Conservation (phyloP, 1,140 invertebrate species). For the Drosophila watanabei region DNA sequence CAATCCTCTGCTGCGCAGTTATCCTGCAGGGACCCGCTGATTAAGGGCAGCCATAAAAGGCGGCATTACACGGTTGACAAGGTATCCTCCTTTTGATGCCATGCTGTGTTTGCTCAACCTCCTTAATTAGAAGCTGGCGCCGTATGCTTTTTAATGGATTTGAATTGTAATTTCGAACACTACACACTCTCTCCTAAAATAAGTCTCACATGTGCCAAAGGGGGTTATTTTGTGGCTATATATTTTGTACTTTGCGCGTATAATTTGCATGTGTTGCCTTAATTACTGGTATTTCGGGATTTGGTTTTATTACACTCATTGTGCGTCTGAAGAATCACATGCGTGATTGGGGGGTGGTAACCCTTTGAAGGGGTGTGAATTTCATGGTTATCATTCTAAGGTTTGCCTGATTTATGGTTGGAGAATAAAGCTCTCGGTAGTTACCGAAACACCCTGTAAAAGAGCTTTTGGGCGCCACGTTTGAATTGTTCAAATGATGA, state of each 20-base stretch:
- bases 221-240: conserved; percentile 62
- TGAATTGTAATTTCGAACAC: conserved; percentile 46
- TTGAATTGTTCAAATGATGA: neutral
- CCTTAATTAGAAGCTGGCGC: conserved; percentile 61
- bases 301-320: conserved; percentile 19
- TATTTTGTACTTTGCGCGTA: conserved; percentile 47
- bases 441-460: conserved; percentile 7
- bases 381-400: neutral
- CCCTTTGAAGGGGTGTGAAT: conserved; percentile 2
- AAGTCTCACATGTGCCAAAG: conserved; percentile 57
- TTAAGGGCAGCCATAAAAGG: conserved; percentile 52
- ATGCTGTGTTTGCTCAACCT: conserved; percentile 22
- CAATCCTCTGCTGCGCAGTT: conserved; percentile 7
- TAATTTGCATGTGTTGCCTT: conserved; percentile 42
- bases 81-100: neutral
- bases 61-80: conserved; percentile 1
- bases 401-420: conserved; percentile 1
- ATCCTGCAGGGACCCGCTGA: conserved; percentile 41
- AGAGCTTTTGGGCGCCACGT: neutral
- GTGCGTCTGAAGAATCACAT: conserved; percentile 63
- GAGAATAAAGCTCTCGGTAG: neutral
- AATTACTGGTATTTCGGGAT: conserved; percentile 52
- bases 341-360: conserved; percentile 1
- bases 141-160: conserved; percentile 54
- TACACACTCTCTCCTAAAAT: neutral